Evolutionary conservation across 2,888 invertebrate species (phyloP).

Genomic region (Acrocera orbiculus): DNA sequence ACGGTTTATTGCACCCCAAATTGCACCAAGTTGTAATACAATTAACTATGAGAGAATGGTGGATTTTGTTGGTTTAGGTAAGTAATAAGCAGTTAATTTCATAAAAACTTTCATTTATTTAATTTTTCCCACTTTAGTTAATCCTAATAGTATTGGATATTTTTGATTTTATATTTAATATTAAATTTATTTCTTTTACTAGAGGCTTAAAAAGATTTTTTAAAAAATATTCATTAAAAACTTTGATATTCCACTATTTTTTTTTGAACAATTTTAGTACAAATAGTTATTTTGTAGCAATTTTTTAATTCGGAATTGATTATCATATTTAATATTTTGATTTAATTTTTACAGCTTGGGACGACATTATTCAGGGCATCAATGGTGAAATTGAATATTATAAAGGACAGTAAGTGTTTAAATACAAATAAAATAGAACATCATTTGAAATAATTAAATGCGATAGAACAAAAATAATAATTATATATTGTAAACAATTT

Average conservation of each 20-base stretch:
- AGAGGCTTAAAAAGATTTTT: not conserved
- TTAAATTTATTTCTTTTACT: too few species aligned
- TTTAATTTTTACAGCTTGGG: conserved; percentile 48
- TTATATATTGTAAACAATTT: too few species aligned
- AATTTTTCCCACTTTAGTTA: not conserved
- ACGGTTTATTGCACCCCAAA: conserved; percentile 23
- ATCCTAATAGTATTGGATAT: not conserved
- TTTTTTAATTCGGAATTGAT: too few species aligned
- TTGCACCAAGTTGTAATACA: conserved; percentile 25
- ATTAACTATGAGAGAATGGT: conserved; percentile 42
- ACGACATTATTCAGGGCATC: conserved; percentile 43
- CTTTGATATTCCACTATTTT: not conserved
- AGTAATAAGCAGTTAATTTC: too few species aligned
- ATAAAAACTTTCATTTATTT: conserved; percentile 1
- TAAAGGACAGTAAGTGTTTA: conserved; percentile 32
- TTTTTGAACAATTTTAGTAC: not conserved
- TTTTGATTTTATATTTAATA: not conserved
- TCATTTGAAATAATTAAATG: too few species aligned
- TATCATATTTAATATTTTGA: conserved; percentile 5
- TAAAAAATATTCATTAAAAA: not conserved
- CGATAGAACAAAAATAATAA: too few species aligned
- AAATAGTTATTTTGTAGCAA: too few species aligned
- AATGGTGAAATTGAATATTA: conserved; percentile 39
- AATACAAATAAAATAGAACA: not conserved
- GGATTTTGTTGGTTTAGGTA: conserved; percentile 43